Conservation (phyloP, 2,113 vertebrate species). For the Cyprinodon variegatus region DNA sequence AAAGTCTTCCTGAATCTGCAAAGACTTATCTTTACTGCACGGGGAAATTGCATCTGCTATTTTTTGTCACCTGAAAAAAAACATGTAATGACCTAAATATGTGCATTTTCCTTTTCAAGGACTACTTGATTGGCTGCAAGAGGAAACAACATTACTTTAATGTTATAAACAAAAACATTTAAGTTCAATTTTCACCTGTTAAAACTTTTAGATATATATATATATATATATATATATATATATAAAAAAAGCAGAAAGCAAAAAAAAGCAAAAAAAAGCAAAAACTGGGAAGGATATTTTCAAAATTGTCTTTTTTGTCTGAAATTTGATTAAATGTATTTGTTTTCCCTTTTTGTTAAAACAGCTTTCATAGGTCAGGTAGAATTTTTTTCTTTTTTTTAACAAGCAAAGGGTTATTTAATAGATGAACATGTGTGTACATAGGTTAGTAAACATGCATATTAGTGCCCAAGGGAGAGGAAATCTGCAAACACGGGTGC, state of each 20-base stretch:
- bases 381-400: slow-evolving; percentile 51
- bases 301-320: neutral
- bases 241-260: too few species aligned
- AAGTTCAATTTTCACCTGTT: neutral
- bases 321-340: neutral
- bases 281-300: neutral
- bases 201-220: neutral
- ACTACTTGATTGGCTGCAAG: neutral
- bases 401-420: slow-evolving; percentile 29
- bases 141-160: neutral
- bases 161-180: neutral
- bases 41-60: neutral
- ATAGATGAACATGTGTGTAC: slow-evolving; percentile 25
- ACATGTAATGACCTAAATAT: neutral
- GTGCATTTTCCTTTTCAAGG: neutral
- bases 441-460: slow-evolving; percentile 18
- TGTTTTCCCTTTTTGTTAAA: slow-evolving; percentile 12
- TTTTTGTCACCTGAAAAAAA: neutral
- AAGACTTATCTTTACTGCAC: neutral
- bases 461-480: slow-evolving; percentile 39
- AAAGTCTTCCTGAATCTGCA: neutral
- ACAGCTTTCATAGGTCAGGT: slow-evolving; percentile 64
- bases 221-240: too few species aligned
- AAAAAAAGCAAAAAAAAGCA: neutral
- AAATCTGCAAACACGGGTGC: slow-evolving; percentile 54